Percentiles rank a stretch among this genome's conserved stretches.
phyloP scores from a whole-genome alignment of 2,113 vertebrate species.

The Acanthisitta chloris region DNA sequence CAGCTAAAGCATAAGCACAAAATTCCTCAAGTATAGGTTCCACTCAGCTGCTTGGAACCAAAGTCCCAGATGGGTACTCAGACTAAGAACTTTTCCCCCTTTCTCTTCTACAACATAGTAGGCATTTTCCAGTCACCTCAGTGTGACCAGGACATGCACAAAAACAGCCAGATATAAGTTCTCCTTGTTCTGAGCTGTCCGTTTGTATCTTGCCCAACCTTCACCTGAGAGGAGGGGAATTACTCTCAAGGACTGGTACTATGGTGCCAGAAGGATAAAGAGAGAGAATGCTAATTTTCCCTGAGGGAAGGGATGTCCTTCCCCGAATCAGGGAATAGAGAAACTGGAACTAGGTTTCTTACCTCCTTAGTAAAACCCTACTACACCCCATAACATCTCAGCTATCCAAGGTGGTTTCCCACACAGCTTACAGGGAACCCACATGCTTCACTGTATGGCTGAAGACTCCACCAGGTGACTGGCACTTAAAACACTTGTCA shows the following conservation, averaged over 20 bases:
- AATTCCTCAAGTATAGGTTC: neutral
- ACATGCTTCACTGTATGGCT: neutral
- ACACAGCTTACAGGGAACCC: neutral
- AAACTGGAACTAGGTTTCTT: neutral
- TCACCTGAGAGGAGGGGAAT: neutral
- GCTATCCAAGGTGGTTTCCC: neutral
- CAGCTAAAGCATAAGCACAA: neutral
- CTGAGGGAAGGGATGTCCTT: neutral
- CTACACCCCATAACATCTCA: neutral
- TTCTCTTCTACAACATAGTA: neutral
- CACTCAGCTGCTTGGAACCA: neutral
- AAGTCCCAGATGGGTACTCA: neutral
- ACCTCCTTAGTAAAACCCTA: neutral
- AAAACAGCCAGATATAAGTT: neutral
- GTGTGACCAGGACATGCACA: neutral
- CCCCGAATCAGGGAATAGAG: neutral
- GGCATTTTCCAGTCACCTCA: neutral
- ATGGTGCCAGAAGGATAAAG: neutral
- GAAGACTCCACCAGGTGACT: neutral
- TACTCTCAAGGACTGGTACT: neutral
- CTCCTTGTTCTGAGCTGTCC: neutral
- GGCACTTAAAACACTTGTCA: neutral
- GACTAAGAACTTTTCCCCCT: neutral
- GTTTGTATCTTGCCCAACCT: neutral
- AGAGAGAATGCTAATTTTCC: neutral